These are phyloP conservation scores for Psittacula derbiana DNA, from an alignment of 2,797 vertebrate species.

Conservation along the genomic window DNA sequence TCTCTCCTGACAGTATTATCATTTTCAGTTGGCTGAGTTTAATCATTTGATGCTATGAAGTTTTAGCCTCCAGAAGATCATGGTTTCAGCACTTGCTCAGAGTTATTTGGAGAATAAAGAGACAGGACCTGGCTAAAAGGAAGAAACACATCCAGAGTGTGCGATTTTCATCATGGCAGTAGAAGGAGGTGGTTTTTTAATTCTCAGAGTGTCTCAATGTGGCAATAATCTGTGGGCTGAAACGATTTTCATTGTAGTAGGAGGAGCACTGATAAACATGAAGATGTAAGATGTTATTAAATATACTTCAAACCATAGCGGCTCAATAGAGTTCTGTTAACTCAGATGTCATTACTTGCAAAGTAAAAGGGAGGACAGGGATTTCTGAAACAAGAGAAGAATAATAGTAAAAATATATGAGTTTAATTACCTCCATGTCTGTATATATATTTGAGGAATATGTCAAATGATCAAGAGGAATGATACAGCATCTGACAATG, in stretches of 20 bases:
- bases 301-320: not conserved
- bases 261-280: not conserved
- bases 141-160: not conserved
- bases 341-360: not conserved
- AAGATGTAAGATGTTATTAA: not conserved
- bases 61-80: not conserved
- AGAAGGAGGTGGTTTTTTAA: not conserved
- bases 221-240: not conserved
- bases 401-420: constrained; percentile 35
- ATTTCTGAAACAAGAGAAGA: constrained; percentile 39
- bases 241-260: not conserved
- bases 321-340: not conserved
- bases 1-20: not conserved
- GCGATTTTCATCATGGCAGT: not conserved
- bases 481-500: constrained; percentile 33
- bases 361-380: not conserved
- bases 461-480: constrained; percentile 34
- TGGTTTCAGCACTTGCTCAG: not conserved
- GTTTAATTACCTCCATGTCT: constrained; percentile 56
- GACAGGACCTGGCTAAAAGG: not conserved
- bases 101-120: not conserved
- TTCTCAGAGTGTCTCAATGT: not conserved
- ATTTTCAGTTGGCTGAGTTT: not conserved
- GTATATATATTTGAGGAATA: constrained; percentile 28
- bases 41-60: not conserved